Evolutionary conservation across 2,888 invertebrate species (phyloP).

Genomic region (Andricus quercusramuli): DNA sequence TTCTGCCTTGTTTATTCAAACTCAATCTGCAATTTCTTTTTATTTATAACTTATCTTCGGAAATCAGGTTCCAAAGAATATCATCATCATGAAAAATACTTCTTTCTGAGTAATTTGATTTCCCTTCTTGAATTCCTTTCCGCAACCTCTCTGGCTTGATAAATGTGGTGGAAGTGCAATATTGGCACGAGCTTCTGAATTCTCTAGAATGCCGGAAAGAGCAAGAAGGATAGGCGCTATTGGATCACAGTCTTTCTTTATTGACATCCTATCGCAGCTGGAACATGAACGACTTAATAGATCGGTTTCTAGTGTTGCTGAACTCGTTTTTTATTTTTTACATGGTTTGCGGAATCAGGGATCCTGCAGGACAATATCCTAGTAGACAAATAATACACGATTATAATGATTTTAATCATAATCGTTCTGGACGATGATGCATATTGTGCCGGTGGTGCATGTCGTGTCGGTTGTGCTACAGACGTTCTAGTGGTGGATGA

Average conservation of each 20-base stretch:
- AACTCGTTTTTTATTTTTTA: not conserved
- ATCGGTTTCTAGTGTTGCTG: not conserved
- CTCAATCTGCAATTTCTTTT: not conserved
- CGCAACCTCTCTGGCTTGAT: not conserved
- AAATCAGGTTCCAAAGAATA: not conserved
- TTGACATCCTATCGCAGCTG: not conserved
- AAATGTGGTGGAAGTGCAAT: not conserved
- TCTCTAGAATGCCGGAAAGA: not conserved
- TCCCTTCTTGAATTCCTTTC: not conserved
- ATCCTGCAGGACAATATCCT: too few species aligned
- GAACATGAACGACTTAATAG: not conserved
- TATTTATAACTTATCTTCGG: not conserved
- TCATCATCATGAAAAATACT: not conserved
- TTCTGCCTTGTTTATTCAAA: not conserved
- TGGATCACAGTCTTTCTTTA: not conserved
- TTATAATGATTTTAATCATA: too few species aligned
- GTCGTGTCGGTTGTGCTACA: too few species aligned
- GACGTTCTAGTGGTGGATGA: not conserved
- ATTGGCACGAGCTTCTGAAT: constrained; percentile 5
- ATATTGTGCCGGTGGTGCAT: too few species aligned
- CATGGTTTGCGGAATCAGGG: not conserved
- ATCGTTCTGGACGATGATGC: too few species aligned
- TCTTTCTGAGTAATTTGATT: not conserved
- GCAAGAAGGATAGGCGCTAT: not conserved
- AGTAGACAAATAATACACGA: too few species aligned